Conservation (phyloP, 2,113 vertebrate genomes). For the Cephalopterus ornatus region DNA sequence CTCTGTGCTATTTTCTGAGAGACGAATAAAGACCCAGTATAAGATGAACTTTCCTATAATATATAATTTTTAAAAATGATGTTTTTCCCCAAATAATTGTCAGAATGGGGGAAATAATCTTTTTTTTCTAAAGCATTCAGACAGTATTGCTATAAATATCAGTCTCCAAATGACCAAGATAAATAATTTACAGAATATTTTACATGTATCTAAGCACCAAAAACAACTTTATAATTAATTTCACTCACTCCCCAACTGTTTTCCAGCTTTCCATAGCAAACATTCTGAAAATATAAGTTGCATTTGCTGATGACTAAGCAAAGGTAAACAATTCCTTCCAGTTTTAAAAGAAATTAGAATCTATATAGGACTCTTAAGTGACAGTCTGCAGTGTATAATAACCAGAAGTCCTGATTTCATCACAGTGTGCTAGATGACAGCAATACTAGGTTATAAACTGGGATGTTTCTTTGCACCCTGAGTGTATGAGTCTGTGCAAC, state of each 20-base stretch:
- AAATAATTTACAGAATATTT: constrained; percentile 4
- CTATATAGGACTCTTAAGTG: neutral
- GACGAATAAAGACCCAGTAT: constrained; percentile 31
- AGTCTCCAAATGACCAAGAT: neutral
- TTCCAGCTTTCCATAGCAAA: neutral
- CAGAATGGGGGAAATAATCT: neutral
- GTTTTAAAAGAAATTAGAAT: neutral
- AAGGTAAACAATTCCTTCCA: neutral
- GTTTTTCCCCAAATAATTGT: neutral
- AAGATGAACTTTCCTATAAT: constrained; percentile 9
- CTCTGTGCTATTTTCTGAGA: constrained; percentile 37
- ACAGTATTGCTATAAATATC: neutral
- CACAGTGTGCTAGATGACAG: neutral
- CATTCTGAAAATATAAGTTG: neutral
- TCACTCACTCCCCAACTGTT: neutral
- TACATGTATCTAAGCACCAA: neutral
- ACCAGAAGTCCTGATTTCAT: neutral
- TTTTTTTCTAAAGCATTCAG: neutral
- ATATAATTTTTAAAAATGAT: neutral
- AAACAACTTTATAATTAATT: neutral
- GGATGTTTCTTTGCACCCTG: neutral
- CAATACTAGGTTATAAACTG: neutral
- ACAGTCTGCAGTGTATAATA: neutral
- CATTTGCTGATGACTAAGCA: neutral
- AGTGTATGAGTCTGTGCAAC: neutral